These are phyloP conservation scores for Xenotilapia longispinis DNA, from an alignment of 2,113 vertebrate species.

Conservation along the genomic window DNA sequence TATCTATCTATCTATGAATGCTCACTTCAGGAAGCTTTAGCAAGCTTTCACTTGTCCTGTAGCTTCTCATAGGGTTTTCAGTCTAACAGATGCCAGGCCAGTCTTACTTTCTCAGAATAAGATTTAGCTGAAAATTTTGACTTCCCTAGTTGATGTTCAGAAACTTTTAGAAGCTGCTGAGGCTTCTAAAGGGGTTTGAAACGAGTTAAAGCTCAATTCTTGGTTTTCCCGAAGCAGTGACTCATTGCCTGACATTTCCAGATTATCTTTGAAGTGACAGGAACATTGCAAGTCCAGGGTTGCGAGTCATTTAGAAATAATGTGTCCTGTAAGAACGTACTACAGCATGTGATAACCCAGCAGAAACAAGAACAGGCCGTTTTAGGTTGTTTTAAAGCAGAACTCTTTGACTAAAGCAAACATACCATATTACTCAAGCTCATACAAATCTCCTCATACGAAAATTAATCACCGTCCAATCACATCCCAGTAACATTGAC, in stretches of 20 bases:
- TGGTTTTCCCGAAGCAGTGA: neutral
- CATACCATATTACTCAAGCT: neutral
- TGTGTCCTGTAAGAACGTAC: neutral
- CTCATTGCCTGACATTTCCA: neutral
- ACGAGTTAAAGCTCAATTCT: neutral
- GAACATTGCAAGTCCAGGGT: neutral
- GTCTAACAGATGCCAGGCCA: neutral
- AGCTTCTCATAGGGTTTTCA: neutral
- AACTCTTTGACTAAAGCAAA: neutral
- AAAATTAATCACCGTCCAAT: neutral
- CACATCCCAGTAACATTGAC: neutral
- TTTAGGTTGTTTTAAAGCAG: neutral
- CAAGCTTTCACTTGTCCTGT: neutral
- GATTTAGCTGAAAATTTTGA: neutral
- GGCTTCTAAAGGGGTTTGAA: neutral
- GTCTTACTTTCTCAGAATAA: neutral
- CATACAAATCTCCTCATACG: rapidly evolving
- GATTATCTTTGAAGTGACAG: neutral
- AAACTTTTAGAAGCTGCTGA: neutral
- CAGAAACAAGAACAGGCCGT: neutral
- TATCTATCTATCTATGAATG: neutral
- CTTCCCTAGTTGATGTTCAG: neutral
- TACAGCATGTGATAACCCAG: neutral
- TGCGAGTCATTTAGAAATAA: neutral
- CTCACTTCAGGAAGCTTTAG: neutral